Percentiles rank a stretch among this genome's conserved stretches.
These are phyloP conservation scores for Stenotaenia linearis DNA, from an alignment of 2,888 invertebrate species.

Conservation along the genomic window DNA sequence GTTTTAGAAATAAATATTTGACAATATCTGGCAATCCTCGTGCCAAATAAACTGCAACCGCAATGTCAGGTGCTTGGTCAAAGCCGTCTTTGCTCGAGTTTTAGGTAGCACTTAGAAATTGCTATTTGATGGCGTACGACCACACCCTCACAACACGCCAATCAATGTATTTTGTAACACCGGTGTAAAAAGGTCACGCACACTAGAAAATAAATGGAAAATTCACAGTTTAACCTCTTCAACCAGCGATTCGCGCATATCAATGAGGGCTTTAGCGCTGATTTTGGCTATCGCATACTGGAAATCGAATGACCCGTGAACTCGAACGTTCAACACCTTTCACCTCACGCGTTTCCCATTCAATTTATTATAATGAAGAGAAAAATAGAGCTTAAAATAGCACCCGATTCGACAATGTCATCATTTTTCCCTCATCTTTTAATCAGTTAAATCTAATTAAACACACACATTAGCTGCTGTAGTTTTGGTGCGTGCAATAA, in stretches of 20 bases:
- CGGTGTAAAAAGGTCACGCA: too few relatives aligned
- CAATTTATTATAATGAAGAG: too few relatives aligned
- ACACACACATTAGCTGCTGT: too few relatives aligned
- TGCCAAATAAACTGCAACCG: not conserved
- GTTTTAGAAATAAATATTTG: not conserved
- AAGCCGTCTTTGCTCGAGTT: not conserved
- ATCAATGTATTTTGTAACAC: not conserved
- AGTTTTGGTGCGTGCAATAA: too few relatives aligned
- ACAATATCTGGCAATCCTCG: not conserved
- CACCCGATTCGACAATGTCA: too few relatives aligned
- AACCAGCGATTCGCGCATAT: not conserved
- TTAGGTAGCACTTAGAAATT: not conserved
- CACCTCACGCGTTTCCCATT: not conserved
- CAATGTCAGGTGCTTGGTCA: not conserved
- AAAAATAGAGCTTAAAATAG: too few relatives aligned
- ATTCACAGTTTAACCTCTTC: not conserved
- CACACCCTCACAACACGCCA: not conserved
- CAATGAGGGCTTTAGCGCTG: not conserved
- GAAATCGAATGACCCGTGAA: slow-evolving; percentile 1
- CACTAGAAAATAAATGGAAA: too few relatives aligned
- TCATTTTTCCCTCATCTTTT: too few relatives aligned
- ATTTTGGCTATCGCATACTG: not conserved
- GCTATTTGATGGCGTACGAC: not conserved
- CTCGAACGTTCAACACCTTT: not conserved
- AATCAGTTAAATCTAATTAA: too few relatives aligned